Conservation (phyloP, 2,797 vertebrate species). For the Apogon talboti region DNA sequence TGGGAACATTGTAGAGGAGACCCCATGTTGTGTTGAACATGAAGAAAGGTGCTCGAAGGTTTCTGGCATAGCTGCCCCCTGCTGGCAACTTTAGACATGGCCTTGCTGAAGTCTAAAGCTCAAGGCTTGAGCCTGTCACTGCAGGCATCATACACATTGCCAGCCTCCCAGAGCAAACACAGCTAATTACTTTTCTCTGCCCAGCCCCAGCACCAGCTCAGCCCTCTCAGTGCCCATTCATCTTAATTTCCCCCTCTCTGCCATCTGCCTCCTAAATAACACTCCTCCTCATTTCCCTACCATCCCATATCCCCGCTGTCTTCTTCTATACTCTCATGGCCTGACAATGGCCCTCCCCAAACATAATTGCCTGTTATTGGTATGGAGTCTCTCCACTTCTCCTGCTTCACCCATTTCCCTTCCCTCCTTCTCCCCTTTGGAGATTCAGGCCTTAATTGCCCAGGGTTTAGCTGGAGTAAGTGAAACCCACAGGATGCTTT, state of each 20-base stretch:
- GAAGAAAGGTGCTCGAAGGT: slow-evolving; percentile 52
- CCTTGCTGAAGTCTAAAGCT: slow-evolving; percentile 84
- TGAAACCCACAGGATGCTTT: slow-evolving; percentile 58
- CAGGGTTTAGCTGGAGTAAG: slow-evolving; percentile 53
- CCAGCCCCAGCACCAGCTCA: slow-evolving; percentile 78
- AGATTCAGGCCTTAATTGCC: slow-evolving; percentile 62
- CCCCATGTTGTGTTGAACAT: slow-evolving; percentile 33
- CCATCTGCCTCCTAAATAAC: slow-evolving; percentile 87
- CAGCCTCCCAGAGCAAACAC: slow-evolving; percentile 84
- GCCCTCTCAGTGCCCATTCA: slow-evolving; percentile 83
- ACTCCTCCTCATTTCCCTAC: slow-evolving; percentile 81
- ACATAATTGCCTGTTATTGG: slow-evolving; percentile 84
- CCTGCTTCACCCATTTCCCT: slow-evolving; percentile 33
- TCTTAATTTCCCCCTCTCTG: slow-evolving; percentile 83
- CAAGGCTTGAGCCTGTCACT: slow-evolving; percentile 78
- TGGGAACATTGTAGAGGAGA: slow-evolving; percentile 43
- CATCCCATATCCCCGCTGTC: slow-evolving; percentile 74
- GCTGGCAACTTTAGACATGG: slow-evolving; percentile 75
- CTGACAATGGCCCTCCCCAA: slow-evolving; percentile 76
- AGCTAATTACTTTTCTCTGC: slow-evolving; percentile 86
- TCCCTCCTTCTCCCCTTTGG: slow-evolving; percentile 41
- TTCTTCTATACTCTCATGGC: slow-evolving; percentile 75
- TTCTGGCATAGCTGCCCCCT: slow-evolving; percentile 60
- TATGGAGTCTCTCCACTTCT: slow-evolving; percentile 67
- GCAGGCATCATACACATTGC: slow-evolving; percentile 80